Percentiles rank a stretch among this genome's conserved stretches.
Evolutionary conservation across 2,888 invertebrate species (phyloP).

Genomic region (Drosophila seclusa): DNA sequence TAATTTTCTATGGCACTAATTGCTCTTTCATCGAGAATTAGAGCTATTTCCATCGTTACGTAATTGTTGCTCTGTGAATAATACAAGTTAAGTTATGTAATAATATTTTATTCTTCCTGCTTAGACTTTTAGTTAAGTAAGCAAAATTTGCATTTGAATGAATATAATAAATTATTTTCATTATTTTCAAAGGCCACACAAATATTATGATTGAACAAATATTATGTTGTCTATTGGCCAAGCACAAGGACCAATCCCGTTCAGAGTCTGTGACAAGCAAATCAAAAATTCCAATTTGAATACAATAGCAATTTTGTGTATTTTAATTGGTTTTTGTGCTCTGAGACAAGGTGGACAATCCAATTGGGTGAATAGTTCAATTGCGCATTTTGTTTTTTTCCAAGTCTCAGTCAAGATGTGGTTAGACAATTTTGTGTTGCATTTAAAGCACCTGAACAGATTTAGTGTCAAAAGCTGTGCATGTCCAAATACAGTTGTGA

Average conservation of each 20-base stretch:
- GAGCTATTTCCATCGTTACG: background rate
- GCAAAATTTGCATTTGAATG: background rate
- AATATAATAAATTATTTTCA: background rate
- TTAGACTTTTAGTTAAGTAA: no score
- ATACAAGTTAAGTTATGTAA: background rate
- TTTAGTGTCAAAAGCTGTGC: conserved; percentile 11
- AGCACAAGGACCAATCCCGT: background rate
- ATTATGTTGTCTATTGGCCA: background rate
- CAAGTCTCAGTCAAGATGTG: conserved; percentile 1
- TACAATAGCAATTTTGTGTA: background rate
- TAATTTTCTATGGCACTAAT: background rate
- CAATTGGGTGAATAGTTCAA: background rate
- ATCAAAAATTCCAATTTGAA: background rate
- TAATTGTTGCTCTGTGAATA: no score
- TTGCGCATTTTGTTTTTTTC: background rate
- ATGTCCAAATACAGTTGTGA: background rate
- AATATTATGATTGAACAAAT: background rate
- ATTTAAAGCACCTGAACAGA: conserved; percentile 20
- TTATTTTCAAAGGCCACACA: background rate
- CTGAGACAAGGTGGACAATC: conserved; percentile 18
- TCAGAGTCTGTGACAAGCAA: conserved; percentile 19
- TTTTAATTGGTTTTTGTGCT: conserved; percentile 65
- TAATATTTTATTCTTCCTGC: background rate
- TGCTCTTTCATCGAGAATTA: background rate
- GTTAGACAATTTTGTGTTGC: conserved; percentile 7